A percentile compares a stretch with the other conserved stretches of the same genome.
phyloP scores from a whole-genome alignment of 2,113 vertebrate species.

The Malurus elegans region DNA sequence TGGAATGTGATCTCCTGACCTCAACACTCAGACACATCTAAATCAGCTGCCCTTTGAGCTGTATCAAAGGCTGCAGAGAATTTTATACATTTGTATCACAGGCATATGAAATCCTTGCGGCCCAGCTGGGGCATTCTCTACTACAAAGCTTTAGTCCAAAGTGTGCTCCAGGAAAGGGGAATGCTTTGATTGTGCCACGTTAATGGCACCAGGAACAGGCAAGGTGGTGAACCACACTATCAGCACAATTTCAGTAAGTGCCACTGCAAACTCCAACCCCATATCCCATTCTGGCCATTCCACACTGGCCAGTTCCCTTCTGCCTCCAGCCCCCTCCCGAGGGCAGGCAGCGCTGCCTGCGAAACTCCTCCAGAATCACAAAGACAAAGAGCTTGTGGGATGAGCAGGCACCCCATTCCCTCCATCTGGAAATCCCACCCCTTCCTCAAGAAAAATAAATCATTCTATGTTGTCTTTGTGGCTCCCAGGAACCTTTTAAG shows the following conservation, averaged over 20 bases:
- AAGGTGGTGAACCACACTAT: neutral
- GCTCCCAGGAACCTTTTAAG: neutral
- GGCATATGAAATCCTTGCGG: neutral
- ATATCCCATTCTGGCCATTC: neutral
- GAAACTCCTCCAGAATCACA: neutral
- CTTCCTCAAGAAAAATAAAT: neutral
- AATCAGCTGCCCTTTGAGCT: conserved; percentile 57
- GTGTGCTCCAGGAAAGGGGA: neutral
- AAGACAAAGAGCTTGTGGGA: neutral
- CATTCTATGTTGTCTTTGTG: neutral
- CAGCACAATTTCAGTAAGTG: neutral
- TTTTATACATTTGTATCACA: neutral
- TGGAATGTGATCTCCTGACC: conserved; percentile 66
- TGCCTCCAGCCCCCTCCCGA: neutral
- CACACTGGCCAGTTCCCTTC: neutral
- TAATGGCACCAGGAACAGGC: neutral
- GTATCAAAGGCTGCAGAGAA: neutral
- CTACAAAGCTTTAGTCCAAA: neutral
- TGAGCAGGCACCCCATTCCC: neutral
- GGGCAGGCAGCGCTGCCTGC: neutral
- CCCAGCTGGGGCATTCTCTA: neutral
- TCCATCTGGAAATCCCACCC: neutral
- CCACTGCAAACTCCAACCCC: neutral
- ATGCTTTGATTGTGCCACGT: neutral
- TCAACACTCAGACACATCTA: conserved; percentile 42